Base-by-base conservation (phyloP, 1,140 invertebrate species). In the Ips typographus region DNA sequence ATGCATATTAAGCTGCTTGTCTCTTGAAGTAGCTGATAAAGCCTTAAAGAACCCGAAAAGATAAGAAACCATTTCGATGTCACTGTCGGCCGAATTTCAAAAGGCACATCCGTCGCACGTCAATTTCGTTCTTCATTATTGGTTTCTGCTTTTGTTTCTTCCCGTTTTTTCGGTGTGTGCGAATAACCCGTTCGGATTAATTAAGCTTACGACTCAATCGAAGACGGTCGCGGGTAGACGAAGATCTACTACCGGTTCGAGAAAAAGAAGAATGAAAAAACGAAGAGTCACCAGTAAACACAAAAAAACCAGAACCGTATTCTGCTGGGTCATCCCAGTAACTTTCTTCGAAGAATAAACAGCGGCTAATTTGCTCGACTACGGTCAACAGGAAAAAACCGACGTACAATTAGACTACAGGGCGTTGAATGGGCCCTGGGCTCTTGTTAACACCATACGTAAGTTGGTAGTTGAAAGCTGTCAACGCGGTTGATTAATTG, bases 381-480 rank as follows among this genome's bases (percentile, higher is more conserved):
- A 62, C 22, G 47, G 49, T 47, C 44, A 62, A 36, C 4, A 2
- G 36, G 36, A 6, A 63, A 56, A 65, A 65, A 65, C 55, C 40
- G 63, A 65, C 7, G 43, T 51, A 65, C 63, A 65, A 65, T 65
- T 65, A 65, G 63, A 63, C 43, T 38, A 56, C 49, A 40, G 39
- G 36, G 39, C 63, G 39, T 65, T 65, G 63, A 43, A 44, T 43
- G 53, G 40, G 40, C 40, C 63, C 43, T 56, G 53, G 53, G 53
- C 42, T 38, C 51, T 65, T 65, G 63, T 65, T 65, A 65, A 56
- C 40, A 39, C 63, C 40, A 36, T 56, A 65, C 63, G 63, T 65
- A 65, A 65, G 63, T 65, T 65, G 63, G 63, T 56, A 65, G 63
- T 65, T 65, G 41, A 56, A 65, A 56, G 63, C 51, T 65, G 63